Conservation (phyloP, 2,113 vertebrate species). For the Pomatostomus ruficeps region DNA sequence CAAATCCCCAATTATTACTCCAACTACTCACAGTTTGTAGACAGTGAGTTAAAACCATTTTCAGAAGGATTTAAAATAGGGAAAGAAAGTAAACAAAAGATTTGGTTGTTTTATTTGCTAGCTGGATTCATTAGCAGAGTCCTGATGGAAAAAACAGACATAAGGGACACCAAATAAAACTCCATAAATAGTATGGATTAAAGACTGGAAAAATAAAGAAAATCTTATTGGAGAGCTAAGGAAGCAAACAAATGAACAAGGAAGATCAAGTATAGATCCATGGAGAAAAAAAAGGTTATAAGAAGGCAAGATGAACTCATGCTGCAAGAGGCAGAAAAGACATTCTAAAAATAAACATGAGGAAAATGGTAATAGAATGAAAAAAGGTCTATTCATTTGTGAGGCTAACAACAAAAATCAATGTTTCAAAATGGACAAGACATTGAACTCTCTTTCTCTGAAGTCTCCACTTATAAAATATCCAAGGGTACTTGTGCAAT, state of each 20-base stretch:
- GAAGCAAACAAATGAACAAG: neutral
- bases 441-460: neutral
- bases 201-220: neutral
- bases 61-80: neutral
- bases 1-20: neutral
- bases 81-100: neutral
- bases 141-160: neutral
- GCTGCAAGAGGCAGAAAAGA: neutral
- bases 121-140: neutral
- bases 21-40: neutral
- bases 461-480: neutral
- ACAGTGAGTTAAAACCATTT: neutral
- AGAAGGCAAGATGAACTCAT: neutral
- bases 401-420: slow-evolving; percentile 14
- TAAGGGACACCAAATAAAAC: neutral
- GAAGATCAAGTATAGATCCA: neutral
- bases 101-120: neutral
- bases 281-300: neutral
- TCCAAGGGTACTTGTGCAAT: neutral
- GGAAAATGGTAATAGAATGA: neutral
- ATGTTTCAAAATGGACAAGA: neutral
- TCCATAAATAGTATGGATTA: neutral
- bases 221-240: neutral
- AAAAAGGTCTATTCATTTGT: neutral
- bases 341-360: slow-evolving; percentile 13